Evolutionary conservation across 37 sponge, comb jelly and placozoan genomes (phyloP).

Genomic region (Aplysina aerophoba): DNA sequence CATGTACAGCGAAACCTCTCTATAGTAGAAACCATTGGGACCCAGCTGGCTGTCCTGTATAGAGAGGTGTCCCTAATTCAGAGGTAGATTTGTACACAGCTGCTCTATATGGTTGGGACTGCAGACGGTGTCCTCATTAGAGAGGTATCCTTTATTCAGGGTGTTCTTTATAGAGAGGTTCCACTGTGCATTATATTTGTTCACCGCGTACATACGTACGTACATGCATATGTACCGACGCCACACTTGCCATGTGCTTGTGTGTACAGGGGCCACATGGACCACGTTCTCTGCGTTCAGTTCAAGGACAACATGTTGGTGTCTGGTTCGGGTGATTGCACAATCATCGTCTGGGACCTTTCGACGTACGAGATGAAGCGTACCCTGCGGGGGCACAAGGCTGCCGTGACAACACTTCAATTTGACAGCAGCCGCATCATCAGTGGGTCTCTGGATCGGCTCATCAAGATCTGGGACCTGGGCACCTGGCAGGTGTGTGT

Average conservation of each 20-base stretch:
- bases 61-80: too few species aligned
- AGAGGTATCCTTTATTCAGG: too few species aligned
- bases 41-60: too few species aligned
- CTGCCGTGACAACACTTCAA: constrained; percentile 94
- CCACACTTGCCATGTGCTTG: too few species aligned
- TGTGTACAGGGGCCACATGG: constrained; percentile 83
- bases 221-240: too few species aligned
- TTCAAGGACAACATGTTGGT: constrained; percentile 81
- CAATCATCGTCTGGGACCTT: constrained; percentile 92
- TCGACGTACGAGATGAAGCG: constrained; percentile 69
- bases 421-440: constrained; percentile 90
- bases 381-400: constrained; percentile 94
- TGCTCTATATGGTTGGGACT: too few species aligned
- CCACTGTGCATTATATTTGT: too few species aligned
- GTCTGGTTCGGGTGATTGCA: constrained; percentile 91
- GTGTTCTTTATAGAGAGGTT: too few species aligned
- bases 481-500: constrained; percentile 66
- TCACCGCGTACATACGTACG: not conserved
- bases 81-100: too few species aligned
- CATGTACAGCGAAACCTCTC: too few species aligned
- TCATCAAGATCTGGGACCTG: constrained; percentile 95
- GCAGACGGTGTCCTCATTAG: too few species aligned
- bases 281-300: constrained; percentile 94
- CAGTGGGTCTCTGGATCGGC: constrained; percentile 92
- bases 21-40: too few species aligned